These are phyloP conservation scores for Cryptocheilus praepositus DNA, from an alignment of 2,888 invertebrate species.

Conservation along the genomic window DNA sequence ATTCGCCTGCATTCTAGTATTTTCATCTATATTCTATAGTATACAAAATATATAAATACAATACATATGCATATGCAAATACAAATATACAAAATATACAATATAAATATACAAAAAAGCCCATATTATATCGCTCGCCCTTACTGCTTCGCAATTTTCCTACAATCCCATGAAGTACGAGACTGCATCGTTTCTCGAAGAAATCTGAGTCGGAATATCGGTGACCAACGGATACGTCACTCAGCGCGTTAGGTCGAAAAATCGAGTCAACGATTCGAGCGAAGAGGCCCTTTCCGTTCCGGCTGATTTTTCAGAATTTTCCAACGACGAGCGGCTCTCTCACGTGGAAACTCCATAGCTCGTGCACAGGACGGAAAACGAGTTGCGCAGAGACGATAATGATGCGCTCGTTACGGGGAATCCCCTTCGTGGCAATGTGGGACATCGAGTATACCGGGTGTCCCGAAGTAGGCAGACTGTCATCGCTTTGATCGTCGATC, in stretches of 20 bases:
- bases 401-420: constrained; percentile 36
- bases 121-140: too few relatives aligned
- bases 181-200: too few relatives aligned
- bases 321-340: constrained; percentile 14
- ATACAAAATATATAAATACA: too few relatives aligned
- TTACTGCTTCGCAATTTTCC: too few relatives aligned
- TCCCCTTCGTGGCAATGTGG: constrained; percentile 7
- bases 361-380: constrained; percentile 7
- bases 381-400: constrained; percentile 38
- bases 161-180: too few relatives aligned
- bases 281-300: constrained; percentile 9
- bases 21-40: too few relatives aligned
- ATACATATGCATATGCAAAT: too few relatives aligned
- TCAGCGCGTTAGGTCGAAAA: neutral
- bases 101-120: too few relatives aligned
- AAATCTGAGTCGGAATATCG: too few relatives aligned
- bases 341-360: constrained; percentile 18
- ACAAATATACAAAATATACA: too few relatives aligned
- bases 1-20: too few relatives aligned
- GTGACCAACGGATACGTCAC: too few relatives aligned
- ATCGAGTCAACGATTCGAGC: neutral
- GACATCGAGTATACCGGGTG: constrained; percentile 12
- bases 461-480: constrained; percentile 8
- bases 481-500: neutral
- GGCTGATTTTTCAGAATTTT: constrained; percentile 31